Percentiles rank a stretch among this genome's conserved stretches.
phyloP scores from a whole-genome alignment of 2,113 vertebrate genomes.

The Scomber scombrus region DNA sequence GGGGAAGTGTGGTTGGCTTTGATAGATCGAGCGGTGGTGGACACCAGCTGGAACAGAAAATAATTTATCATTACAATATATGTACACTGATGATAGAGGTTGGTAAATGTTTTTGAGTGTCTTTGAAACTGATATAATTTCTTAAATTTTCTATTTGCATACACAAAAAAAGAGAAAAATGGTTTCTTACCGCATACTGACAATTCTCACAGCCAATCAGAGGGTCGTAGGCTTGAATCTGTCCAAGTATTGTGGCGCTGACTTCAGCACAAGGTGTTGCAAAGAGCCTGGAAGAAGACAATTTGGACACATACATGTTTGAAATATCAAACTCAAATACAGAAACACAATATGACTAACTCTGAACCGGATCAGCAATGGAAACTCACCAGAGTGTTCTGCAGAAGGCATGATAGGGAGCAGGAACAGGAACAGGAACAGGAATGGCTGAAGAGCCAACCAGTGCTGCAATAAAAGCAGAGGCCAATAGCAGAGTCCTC shows the following conservation, averaged over 20 bases:
- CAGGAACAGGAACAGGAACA: background rate
- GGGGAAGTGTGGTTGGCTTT: conserved; percentile 58
- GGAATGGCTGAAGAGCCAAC: background rate
- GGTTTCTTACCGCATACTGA: conserved; percentile 41
- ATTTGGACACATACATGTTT: background rate
- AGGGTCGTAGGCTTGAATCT: conserved; percentile 54
- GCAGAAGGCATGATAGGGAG: conserved; percentile 62
- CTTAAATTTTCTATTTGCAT: background rate
- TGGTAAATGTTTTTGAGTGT: too few relatives aligned
- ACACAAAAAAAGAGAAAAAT: background rate
- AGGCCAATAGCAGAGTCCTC: conserved; percentile 53
- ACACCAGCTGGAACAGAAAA: conserved; percentile 46
- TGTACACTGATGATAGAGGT: too few relatives aligned
- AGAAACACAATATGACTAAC: too few relatives aligned
- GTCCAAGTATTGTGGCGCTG: conserved; percentile 11
- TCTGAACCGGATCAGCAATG: background rate
- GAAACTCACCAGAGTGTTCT: conserved; percentile 47
- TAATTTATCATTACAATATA: too few relatives aligned
- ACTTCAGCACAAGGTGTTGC: conserved; percentile 39
- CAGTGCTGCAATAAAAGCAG: conserved; percentile 48
- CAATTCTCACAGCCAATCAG: conserved; percentile 34
- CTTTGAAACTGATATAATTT: too few relatives aligned
- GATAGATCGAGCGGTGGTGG: background rate
- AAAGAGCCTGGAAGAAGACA: conserved; percentile 42
- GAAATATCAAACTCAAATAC: background rate